Conservation (phyloP, 2,888 invertebrate species). For the Bombylius discolor region DNA sequence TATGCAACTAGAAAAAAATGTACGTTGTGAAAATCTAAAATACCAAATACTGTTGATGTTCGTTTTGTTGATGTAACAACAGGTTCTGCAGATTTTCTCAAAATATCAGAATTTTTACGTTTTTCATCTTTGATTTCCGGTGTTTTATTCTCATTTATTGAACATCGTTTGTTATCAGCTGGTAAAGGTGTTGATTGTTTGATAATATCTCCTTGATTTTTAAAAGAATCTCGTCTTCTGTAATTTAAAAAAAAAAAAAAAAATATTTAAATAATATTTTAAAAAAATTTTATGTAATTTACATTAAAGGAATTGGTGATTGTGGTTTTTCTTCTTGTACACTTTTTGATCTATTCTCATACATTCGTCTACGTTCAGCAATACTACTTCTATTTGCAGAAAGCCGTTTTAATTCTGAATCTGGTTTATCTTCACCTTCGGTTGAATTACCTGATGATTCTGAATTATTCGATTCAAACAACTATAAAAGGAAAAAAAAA, state of each 20-base stretch:
- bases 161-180: slow-evolving; percentile 28
- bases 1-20: slow-evolving; percentile 12
- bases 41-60: slow-evolving; percentile 73
- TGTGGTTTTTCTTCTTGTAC: slow-evolving; percentile 51
- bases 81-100: slow-evolving; percentile 8
- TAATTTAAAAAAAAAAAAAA: no score
- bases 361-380: slow-evolving; percentile 62
- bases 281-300: neutral
- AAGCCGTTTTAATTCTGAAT: slow-evolving; percentile 43
- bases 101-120: slow-evolving; percentile 3
- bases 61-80: slow-evolving; percentile 56
- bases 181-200: slow-evolving; percentile 17
- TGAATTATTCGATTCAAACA: slow-evolving; percentile 33
- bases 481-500: slow-evolving; percentile 17
- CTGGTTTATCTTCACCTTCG: slow-evolving; percentile 39
- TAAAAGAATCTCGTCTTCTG: slow-evolving; percentile 57
- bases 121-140: slow-evolving; percentile 3
- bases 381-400: slow-evolving; percentile 56
- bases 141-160: slow-evolving; percentile 29
- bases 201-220: slow-evolving; percentile 31
- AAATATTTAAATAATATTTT: neutral
- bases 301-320: slow-evolving; percentile 61
- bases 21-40: slow-evolving; percentile 16
- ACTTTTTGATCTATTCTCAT: slow-evolving; percentile 63
- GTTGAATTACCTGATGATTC: slow-evolving; percentile 41